Base-by-base conservation (phyloP, 2,113 vertebrate genomes). In the Leptosomus discolor region DNA sequence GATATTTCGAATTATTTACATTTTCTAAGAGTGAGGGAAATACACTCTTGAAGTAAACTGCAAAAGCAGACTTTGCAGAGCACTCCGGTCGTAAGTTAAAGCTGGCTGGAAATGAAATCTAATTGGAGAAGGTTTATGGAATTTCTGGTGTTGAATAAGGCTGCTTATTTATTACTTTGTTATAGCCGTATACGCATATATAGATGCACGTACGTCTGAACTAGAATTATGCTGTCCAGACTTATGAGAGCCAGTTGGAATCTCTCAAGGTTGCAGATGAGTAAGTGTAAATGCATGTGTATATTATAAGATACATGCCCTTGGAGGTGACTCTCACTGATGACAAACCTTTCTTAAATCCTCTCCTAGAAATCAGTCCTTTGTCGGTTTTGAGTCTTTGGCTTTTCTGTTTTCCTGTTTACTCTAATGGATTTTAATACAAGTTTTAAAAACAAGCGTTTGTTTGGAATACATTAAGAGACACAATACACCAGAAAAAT, bases 261-360 rank as follows among this genome's bases (percentile, higher is more conserved):
- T 64, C 57, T 88, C 93, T 95, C 97, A 97, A 93, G 97, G 96
- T 29, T 97, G 96, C 91, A 77, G 92, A 60, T 96, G 94, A 95
- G 75, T 51, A 41, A 78, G 41, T 51, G 79, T 50, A 22, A 84
- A 94, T 88, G 86, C 87, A 14, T 32, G 91, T 86, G 92, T 86
- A 85, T 95, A 94, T 97, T 95, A 92, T 30, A 64, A 82, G 94
- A 15, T 23, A 32, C 7, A 4, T 92, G 95, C 92, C 97, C 97
- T 97, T 97, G 97, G 95, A n/a, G 1, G 21, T 69, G 94, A n/a
- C 89, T 94, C 92, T 46, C 50, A 0, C 57, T 12, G 86, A 46
- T 63, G 86, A 95, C 94, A 96, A 96, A 96, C 95, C 91, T 90
- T 19, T 3, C 86, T 56, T 15, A 79, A 8, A 87, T 84, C 68